Conservation (phyloP, 2,797 vertebrate genomes). For the Danio jaintianensis region DNA sequence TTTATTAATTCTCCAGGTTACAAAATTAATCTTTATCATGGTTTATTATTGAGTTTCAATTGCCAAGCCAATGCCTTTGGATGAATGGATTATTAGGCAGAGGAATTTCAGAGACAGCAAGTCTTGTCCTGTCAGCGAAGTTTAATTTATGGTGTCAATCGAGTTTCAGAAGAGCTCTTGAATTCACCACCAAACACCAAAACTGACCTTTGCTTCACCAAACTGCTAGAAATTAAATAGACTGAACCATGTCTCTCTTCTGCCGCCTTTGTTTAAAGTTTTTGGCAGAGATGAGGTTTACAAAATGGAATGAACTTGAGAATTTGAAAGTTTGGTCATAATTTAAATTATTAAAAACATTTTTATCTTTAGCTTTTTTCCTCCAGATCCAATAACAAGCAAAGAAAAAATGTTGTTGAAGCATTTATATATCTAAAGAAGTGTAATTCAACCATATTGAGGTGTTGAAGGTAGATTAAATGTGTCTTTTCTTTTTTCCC, state of each 20-base stretch:
- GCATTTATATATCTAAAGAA: too few species aligned
- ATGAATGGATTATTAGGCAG: constrained; percentile 44
- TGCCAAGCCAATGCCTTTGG: constrained; percentile 59
- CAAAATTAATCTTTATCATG: constrained; percentile 58
- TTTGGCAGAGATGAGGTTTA: not conserved
- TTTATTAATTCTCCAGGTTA: constrained; percentile 54
- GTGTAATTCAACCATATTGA: too few species aligned
- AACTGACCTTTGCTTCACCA: constrained; percentile 16
- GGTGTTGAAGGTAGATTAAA: too few species aligned
- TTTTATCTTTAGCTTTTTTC: not conserved
- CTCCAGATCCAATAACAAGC: too few species aligned
- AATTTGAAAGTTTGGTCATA: not conserved
- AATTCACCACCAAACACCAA: constrained; percentile 9
- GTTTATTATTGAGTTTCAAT: constrained; percentile 73
- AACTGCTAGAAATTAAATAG: not conserved
- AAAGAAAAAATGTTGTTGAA: too few species aligned
- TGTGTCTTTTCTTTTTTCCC: too few species aligned
- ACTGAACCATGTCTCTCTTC: not conserved
- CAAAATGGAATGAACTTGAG: not conserved
- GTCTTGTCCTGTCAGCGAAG: constrained; percentile 53
- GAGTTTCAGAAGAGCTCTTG: constrained; percentile 63
- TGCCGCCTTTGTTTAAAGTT: not conserved
- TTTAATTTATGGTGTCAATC: constrained; percentile 46
- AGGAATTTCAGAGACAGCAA: constrained; percentile 72
- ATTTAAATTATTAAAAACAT: not conserved